phyloP scores from a whole-genome alignment of 1,140 invertebrate species.

The Asbolus verrucosus region DNA sequence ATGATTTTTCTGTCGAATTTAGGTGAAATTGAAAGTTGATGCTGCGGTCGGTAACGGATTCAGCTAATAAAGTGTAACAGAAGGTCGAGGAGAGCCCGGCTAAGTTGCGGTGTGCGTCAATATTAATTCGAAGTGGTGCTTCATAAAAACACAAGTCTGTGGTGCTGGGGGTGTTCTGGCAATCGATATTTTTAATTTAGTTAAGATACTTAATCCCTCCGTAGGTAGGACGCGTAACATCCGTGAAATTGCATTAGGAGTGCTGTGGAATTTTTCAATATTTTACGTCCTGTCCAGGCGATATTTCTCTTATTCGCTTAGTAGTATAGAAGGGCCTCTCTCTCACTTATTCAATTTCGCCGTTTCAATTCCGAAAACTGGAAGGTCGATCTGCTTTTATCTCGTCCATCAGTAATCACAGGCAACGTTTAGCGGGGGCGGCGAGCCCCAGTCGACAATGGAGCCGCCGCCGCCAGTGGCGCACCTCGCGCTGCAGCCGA shows the following conservation, averaged over 20 bases:
- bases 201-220: constrained; percentile 52
- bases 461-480: constrained; percentile 47
- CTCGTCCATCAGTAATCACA: constrained; percentile 61
- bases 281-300: constrained; percentile 58
- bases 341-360: constrained; percentile 61
- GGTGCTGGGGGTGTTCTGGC: constrained; percentile 11
- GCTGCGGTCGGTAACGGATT: neutral
- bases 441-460: constrained; percentile 51
- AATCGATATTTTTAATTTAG: constrained; percentile 60
- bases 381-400: constrained; percentile 59
- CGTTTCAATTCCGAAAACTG: constrained; percentile 61
- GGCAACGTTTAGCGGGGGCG: constrained; percentile 52
- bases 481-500: constrained; percentile 2
- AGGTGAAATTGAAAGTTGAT: neutral
- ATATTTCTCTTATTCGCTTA: constrained; percentile 56
- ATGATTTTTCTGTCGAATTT: too few relatives aligned
- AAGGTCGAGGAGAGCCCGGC: neutral
- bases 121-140: constrained; percentile 45
- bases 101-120: constrained; percentile 14
- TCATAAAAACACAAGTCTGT: constrained; percentile 40
- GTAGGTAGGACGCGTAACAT: constrained; percentile 55
- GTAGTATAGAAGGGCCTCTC: constrained; percentile 41
- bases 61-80: constrained; percentile 22
- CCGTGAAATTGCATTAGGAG: constrained; percentile 60
- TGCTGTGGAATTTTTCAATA: constrained; percentile 61